Base-by-base conservation (phyloP, 2,113 vertebrate species). In the Calidris pugnax region DNA sequence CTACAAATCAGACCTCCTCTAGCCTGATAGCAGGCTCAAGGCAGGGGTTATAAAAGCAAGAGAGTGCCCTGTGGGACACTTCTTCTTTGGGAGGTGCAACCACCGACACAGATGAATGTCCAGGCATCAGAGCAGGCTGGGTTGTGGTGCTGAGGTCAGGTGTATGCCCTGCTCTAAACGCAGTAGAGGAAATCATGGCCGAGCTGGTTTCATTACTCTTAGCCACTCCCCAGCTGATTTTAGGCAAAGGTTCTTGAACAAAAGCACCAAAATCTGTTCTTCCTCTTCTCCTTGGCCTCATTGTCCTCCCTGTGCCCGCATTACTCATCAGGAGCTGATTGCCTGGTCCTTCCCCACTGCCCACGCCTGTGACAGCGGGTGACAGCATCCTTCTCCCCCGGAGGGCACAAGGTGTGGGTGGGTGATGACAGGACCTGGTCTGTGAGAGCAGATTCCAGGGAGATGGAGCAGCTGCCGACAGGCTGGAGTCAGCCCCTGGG, bases 61-160 rank as follows among this genome's bases (percentile, higher is more conserved):
- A 55, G 76, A 12, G 13, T 76, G 35, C 41, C 6, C 30, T 12
- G 2, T 26, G 33, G 57, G 66, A 43, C 79, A 62, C 33, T 12
- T 57, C 35, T 39, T 72, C 33, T 75, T 56, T 66, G 79, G n/a
- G 35, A 87, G 41, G 10, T 48, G 30, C 30, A 60, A 43, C 75
- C 47, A 35, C 41, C 62, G 19, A 11, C 37, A 45, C 0, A 0
- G 60, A 12, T 12, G 35, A 35, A 39, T 75, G 4, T 28, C 33
- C 45, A 60, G 32, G 50, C 13, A 22, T 0, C 27, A 6, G 74
- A 72, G 47, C 41, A 13, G 4, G 7, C 3, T 4, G 50, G 57
- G 48, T 23, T 56, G 33, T 22, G 13, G 21, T 35, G 79, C 59
- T 81, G 45, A 64, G 51, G 79, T 26, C 45, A 79, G 14, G 5